Conservation (phyloP, 2,888 invertebrate species). For the Drosophila hamatofila region DNA sequence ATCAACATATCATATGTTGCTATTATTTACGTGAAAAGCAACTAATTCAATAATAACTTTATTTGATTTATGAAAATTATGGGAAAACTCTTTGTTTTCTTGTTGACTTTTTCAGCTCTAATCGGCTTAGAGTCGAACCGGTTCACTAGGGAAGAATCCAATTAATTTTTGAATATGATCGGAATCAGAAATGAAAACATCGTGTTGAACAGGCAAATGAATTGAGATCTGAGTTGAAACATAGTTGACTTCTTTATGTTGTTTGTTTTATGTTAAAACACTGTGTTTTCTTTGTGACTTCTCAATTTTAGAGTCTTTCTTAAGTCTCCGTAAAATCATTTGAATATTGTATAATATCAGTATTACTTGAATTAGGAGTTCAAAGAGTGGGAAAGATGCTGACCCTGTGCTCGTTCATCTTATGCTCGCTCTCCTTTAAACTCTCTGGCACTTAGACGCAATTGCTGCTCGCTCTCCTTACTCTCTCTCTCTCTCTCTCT, state of each 20-base stretch:
- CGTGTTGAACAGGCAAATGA: no score
- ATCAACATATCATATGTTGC: slow-evolving; percentile 11
- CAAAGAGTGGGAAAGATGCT: no score
- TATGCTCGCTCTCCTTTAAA: no score
- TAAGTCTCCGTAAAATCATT: neutral
- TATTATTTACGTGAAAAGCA: neutral
- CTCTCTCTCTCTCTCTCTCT: no score
- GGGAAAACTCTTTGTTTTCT: neutral
- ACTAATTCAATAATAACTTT: neutral
- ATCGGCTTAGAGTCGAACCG: neutral
- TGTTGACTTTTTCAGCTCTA: neutral
- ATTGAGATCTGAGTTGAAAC: neutral
- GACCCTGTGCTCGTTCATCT: no score
- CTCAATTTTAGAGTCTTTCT: neutral
- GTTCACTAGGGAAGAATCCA: neutral
- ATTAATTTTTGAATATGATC: neutral
- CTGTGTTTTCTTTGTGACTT: neutral
- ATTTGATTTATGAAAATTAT: slow-evolving; percentile 1
- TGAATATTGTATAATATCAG: no score
- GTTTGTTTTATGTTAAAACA: neutral
- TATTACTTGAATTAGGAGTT: no score
- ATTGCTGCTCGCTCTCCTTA: no score
- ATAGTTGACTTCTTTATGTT: neutral
- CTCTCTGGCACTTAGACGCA: no score
- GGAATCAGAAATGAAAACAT: neutral